Conservation (phyloP, 2,888 invertebrate species). For the Drosophila yooni region DNA sequence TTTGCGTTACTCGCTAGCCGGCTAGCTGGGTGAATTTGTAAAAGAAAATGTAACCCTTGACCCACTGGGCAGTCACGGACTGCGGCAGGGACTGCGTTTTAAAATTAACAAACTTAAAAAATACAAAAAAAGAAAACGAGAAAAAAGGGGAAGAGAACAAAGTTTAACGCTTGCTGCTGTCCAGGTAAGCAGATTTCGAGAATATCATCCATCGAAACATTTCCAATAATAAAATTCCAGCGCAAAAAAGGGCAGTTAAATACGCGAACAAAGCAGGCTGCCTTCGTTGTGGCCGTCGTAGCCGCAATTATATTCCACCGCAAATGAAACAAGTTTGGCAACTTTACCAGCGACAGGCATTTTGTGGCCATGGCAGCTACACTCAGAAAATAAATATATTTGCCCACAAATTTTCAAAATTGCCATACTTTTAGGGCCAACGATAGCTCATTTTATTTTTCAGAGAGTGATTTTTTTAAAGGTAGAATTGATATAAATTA, state of each 20-base stretch:
- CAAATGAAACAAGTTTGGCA: constrained; percentile 81
- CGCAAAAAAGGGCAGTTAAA: constrained; percentile 55
- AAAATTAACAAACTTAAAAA: constrained; percentile 26
- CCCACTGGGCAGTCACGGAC: constrained; percentile 34
- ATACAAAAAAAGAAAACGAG: neutral
- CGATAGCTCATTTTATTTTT: neutral
- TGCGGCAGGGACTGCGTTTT: constrained; percentile 4
- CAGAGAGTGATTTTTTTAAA: neutral
- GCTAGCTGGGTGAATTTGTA: constrained; percentile 5
- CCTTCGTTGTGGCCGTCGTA: constrained; percentile 34
- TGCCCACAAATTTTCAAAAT: neutral
- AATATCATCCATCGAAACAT: constrained; percentile 66
- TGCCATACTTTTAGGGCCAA: neutral
- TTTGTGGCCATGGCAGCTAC: constrained; percentile 60
- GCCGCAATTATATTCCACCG: constrained; percentile 79
- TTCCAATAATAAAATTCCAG: constrained; percentile 79
- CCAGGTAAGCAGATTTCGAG: constrained; percentile 46
- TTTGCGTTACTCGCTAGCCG: constrained; percentile 28
- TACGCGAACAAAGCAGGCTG: constrained; percentile 32
- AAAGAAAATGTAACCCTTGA: constrained; percentile 46
- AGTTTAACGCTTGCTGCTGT: constrained; percentile 1
- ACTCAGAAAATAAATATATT: neutral
- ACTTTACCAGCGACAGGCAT: constrained; percentile 75
- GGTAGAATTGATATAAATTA: neutral
- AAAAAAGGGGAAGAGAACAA: constrained; percentile 11